Percentiles rank a stretch among this genome's conserved stretches.
phyloP scores from a whole-genome alignment of 2,113 vertebrate species.

The Oncorhynchus mykiss region DNA sequence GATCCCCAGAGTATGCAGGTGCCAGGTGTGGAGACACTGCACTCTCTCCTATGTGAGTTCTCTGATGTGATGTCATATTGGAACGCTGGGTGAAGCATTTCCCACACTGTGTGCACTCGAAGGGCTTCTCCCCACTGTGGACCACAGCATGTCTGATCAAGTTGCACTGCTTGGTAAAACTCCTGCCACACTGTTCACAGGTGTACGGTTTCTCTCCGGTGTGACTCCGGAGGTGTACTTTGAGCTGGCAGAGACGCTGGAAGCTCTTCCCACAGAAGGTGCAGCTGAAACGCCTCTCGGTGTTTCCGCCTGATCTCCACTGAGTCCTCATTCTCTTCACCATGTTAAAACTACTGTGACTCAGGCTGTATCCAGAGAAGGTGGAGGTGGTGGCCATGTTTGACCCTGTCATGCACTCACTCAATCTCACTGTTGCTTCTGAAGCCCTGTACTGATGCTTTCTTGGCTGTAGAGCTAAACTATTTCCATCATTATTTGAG shows the following conservation, averaged over 20 bases:
- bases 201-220: conserved; percentile 55
- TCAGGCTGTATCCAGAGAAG: no score
- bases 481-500: no score
- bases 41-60: conserved; percentile 16
- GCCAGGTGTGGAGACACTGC: no score
- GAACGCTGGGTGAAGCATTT: conserved; percentile 23
- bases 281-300: conserved; percentile 46
- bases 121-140: conserved; percentile 26
- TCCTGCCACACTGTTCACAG: conserved; percentile 48
- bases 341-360: no score
- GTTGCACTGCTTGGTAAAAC: conserved; percentile 13
- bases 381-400: no score
- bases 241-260: conserved; percentile 51
- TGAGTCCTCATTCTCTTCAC: no score
- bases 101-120: conserved; percentile 10
- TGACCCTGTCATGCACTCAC: no score
- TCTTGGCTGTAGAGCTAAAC: no score
- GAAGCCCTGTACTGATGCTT: no score
- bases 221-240: conserved; percentile 50
- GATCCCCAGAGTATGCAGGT: no score
- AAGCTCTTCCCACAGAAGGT: conserved; percentile 52
- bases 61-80: conserved; percentile 13
- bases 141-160: conserved; percentile 18
- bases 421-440: no score
- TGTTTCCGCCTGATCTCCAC: no score